Conservation (phyloP, 2,888 invertebrate species). For the Phytoseiulus persimilis region DNA sequence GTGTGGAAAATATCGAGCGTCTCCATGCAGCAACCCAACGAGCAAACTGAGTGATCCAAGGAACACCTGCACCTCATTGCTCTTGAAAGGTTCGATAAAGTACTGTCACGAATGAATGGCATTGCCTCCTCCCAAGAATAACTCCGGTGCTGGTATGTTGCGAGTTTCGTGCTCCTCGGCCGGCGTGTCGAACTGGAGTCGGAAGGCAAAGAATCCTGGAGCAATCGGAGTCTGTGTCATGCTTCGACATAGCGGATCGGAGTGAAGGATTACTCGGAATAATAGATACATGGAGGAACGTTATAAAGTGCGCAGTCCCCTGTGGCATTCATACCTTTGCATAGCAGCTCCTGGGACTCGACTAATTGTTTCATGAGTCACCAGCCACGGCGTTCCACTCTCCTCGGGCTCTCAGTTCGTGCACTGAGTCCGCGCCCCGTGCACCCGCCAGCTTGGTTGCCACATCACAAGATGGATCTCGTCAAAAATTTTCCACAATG, state of each 20-base stretch:
- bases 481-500: constrained; percentile 25
- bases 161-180: background rate
- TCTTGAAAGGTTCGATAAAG: background rate
- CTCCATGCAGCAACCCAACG: too few relatives aligned
- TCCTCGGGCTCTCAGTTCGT: background rate
- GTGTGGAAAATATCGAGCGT: too few relatives aligned
- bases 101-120: background rate
- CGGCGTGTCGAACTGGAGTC: background rate
- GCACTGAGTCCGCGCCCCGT: background rate
- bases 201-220: background rate
- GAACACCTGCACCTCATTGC: too few relatives aligned
- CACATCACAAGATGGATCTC: constrained; percentile 32
- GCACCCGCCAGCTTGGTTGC: background rate
- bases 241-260: background rate
- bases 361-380: constrained; percentile 39
- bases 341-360: background rate
- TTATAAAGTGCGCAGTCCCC: constrained; percentile 5
- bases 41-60: too few relatives aligned
- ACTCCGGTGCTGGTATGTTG: background rate
- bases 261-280: background rate
- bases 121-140: background rate
- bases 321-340: constrained; percentile 5
- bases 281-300: background rate
- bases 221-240: background rate
- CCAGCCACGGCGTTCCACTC: background rate